phyloP scores from a whole-genome alignment of 2,113 vertebrate genomes.

The Menura novaehollandiae region DNA sequence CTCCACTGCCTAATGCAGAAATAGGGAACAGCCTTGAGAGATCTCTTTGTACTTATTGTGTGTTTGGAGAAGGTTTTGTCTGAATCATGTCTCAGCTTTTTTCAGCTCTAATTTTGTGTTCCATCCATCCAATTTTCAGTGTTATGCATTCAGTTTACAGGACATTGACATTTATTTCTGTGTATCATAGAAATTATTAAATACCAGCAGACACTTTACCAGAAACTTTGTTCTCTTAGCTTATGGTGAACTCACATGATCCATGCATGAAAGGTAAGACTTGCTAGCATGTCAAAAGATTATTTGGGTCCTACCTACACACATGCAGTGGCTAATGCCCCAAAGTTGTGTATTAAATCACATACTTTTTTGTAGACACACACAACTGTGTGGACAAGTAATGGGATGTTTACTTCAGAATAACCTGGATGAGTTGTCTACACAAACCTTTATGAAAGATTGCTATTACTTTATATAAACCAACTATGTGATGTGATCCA shows the following conservation, averaged over 20 bases:
- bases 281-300: constrained; percentile 26
- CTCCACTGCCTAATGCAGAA: not conserved
- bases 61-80: not conserved
- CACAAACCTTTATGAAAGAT: constrained; percentile 2
- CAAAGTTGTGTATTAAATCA: not conserved
- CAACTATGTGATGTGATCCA: not conserved
- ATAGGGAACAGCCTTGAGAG: not conserved
- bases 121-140: not conserved
- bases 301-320: not conserved
- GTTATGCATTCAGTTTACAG: not conserved
- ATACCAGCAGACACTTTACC: not conserved
- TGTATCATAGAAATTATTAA: not conserved
- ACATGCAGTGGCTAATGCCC: not conserved
- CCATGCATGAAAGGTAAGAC: not conserved
- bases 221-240: not conserved
- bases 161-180: not conserved
- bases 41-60: not conserved
- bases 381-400: not conserved
- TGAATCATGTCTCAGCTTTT: not conserved
- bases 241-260: not conserved
- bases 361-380: not conserved
- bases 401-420: constrained; percentile 6
- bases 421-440: not conserved
- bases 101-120: not conserved
- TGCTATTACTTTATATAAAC: not conserved